phyloP scores from a whole-genome alignment of 2,888 invertebrate species.

The Yponomeuta evonymella region DNA sequence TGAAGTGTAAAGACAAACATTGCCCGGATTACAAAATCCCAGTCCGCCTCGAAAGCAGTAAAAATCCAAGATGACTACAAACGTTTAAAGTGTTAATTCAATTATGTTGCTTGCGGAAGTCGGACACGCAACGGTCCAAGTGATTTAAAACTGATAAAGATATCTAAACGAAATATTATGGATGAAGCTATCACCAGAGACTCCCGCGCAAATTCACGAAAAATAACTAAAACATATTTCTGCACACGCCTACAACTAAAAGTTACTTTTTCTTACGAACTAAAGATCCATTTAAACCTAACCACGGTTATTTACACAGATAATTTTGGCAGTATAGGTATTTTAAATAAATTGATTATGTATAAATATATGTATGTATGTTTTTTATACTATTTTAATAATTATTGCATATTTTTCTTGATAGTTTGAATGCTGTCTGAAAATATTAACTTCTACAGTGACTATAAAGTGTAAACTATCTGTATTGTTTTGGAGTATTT shows the following conservation, averaged over 20 bases:
- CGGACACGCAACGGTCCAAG: not conserved
- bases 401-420: slow-evolving; percentile 7
- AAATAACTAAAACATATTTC: slow-evolving; percentile 11
- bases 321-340: slow-evolving; percentile 20
- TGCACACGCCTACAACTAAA: slow-evolving; percentile 10
- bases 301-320: slow-evolving; percentile 26
- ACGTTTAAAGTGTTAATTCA: not conserved
- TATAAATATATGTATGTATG: slow-evolving; percentile 8
- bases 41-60: not conserved
- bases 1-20: not conserved
- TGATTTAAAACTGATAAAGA: not conserved
- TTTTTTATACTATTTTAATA: slow-evolving; percentile 11
- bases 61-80: not conserved
- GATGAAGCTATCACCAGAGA: not conserved
- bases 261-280: slow-evolving; percentile 26
- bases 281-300: slow-evolving; percentile 19
- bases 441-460: slow-evolving; percentile 2
- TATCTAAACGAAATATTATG: not conserved
- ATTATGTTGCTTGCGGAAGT: not conserved
- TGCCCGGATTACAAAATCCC: not conserved
- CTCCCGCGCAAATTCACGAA: not conserved
- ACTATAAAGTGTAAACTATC: not conserved
- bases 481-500: not conserved
- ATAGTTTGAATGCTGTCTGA: not conserved
- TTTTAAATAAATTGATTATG: slow-evolving; percentile 8